phyloP scores from a whole-genome alignment of 2,113 vertebrate species.

The Phrynosoma blainvillii region DNA sequence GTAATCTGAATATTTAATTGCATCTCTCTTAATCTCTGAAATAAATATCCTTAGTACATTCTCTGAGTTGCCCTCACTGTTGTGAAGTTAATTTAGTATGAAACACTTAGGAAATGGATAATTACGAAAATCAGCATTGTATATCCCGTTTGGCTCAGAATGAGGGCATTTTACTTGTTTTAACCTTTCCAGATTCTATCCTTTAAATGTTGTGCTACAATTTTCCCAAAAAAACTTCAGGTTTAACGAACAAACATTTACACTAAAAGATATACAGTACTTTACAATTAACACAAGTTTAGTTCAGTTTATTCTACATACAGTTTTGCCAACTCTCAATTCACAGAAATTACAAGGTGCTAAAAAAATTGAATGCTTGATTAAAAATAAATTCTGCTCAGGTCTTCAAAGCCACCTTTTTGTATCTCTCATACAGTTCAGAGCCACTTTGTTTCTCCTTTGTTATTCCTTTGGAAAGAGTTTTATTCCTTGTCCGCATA shows the following conservation, averaged over 20 bases:
- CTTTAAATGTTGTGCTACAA: neutral
- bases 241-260: neutral
- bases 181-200: neutral
- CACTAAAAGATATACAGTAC: neutral
- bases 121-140: neutral
- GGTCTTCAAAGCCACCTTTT: neutral
- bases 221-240: neutral
- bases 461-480: neutral
- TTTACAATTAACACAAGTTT: neutral
- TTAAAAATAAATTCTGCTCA: neutral
- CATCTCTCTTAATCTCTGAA: neutral
- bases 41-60: neutral
- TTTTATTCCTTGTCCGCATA: neutral
- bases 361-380: neutral
- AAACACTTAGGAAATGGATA: neutral
- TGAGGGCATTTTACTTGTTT: neutral
- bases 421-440: neutral
- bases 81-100: neutral
- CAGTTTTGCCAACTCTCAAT: neutral
- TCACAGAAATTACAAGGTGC: neutral
- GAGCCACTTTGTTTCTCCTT: neutral
- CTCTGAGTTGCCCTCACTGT: neutral
- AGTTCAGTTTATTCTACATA: neutral
- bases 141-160: neutral
- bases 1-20: constrained; percentile 10